Base-by-base conservation (phyloP, 1,140 invertebrate species). In the Sycophila sp. region DNA sequence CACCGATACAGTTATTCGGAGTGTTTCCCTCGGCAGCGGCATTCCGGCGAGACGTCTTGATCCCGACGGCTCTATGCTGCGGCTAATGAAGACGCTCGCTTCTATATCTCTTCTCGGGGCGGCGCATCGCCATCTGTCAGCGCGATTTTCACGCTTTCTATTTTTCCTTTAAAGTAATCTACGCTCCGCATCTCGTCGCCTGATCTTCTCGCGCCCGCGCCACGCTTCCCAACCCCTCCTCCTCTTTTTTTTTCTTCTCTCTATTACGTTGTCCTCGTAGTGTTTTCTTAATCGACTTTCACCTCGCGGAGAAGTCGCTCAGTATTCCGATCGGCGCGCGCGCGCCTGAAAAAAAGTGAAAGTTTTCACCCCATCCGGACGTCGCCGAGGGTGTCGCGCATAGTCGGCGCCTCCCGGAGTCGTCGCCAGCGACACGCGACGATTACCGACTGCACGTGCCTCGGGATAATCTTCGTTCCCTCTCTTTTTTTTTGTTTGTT, bases 281-380 rank as follows among this genome's bases (percentile, higher is more conserved):
- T 56, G 17, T 56, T 32, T 56, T 56, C 22, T 36, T 34, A 34
- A 34, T 56, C 53, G 53, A 56, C 53, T 56, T 34, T 56, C 30
- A 32, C 53, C 53, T n/a, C n/a, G 53, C 28, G 49, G 28, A 56
- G 53, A 6, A 4, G 53, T 32, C 32, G n/a, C 34, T 32, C 49
- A 8, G 53, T 36, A 56, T 36, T 34, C 42, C 30, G 30, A 15
- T n/a, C n/a, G 28, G 53, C 53, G 49, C 30, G 53, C 15, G n/a
- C 53, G 13, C 6, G 49, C 49, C 49, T 30, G 19, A 7, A 15
- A 15, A 26, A 56, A 56, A 56, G 53, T 56, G 53, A 56, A 56
- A 56, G 53, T 56, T 56, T 19, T 30, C 32, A 0, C n/a, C n/a
- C 32, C 32, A 28, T 10, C n/a, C n/a, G 32, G 19, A 30, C 53